Evolutionary conservation across 2,113 vertebrate species (phyloP), one percentile per base, ranked within the genome.

Genomic region (Bubo bubo): DNA sequence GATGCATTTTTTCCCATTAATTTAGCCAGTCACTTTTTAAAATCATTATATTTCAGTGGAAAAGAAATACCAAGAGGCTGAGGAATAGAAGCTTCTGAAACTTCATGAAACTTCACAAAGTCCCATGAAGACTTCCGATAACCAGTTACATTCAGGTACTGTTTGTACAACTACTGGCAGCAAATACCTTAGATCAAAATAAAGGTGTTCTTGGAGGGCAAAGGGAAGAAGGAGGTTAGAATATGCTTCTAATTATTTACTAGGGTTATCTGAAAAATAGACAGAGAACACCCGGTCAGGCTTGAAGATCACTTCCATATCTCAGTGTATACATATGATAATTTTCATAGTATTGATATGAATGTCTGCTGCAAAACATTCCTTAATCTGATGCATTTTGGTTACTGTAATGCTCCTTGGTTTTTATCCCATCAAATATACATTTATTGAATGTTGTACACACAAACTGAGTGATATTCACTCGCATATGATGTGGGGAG

Each of bases 401-500:
- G 18, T 37, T 60, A 24, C 5, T 67, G 50, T 14, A 41, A 34
- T 21, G 20, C 2, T 68, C 3, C 15, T 92, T 64, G 17, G 5
- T 19, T 26, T 71, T 55, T 53, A 28, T 12, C 5, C 32, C 16
- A 27, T 56, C 30, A 86, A 32, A 49, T 37, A 55, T 6, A 24
- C 0, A 35, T 41, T 91, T 62, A 26, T 19, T 63, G 53, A 79
- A 59, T 55, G 5, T 35, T 14, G 45, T 39, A 32, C 45, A 37
- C 3, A 53, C 30, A 77, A 62, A 66, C 8, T 60, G 27, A 74
- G 28, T n/a, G 9, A 37, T 32, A 71, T 14, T 66, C 60, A 74
- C 4, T 35, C 4, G 3, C 9, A 22, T 17, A 53, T 4, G 1
- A 3, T 45, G 6, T 18, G n/a, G 17, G 13, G 6, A 87, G n/a